phyloP scores from a whole-genome alignment of 2,113 vertebrate species.

The Phaethornis superciliosus region DNA sequence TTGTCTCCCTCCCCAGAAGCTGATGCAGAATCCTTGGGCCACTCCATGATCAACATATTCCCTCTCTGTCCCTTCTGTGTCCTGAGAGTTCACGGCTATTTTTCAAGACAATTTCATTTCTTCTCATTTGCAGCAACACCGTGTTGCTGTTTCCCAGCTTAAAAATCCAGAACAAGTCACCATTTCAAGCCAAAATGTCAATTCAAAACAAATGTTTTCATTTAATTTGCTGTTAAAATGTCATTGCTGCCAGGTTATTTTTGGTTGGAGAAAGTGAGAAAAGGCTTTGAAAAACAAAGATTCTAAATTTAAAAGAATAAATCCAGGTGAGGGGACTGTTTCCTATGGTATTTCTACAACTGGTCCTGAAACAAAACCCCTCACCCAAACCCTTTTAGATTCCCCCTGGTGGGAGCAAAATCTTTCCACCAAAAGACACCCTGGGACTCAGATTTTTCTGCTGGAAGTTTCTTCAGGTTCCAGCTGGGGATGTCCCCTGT shows the following conservation, averaged over 20 bases:
- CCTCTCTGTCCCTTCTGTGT: fast-evolving
- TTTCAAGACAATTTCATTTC: neutral
- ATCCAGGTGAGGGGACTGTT: neutral
- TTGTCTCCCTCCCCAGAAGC: neutral
- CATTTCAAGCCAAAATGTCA: conserved; percentile 61
- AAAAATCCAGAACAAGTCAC: conserved; percentile 39
- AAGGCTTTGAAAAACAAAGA: neutral
- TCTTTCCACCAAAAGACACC: neutral
- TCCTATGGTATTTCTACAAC: fast-evolving
- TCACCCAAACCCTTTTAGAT: neutral
- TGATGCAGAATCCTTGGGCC: neutral
- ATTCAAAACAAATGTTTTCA: conserved; percentile 62
- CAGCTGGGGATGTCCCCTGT: neutral
- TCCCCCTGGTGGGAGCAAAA: neutral
- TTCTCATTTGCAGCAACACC: neutral
- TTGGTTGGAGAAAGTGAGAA: neutral
- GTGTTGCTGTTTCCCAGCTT: neutral
- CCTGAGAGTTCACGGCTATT: fast-evolving
- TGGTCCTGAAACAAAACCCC: neutral
- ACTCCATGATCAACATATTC: neutral
- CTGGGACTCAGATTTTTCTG: neutral
- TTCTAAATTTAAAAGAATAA: neutral
- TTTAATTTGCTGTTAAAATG: conserved; percentile 63
- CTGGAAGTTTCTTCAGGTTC: neutral
- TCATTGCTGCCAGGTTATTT: conserved; percentile 50